phyloP scores from a whole-genome alignment of 2,797 vertebrate species.

The Peromyscus attwateri region DNA sequence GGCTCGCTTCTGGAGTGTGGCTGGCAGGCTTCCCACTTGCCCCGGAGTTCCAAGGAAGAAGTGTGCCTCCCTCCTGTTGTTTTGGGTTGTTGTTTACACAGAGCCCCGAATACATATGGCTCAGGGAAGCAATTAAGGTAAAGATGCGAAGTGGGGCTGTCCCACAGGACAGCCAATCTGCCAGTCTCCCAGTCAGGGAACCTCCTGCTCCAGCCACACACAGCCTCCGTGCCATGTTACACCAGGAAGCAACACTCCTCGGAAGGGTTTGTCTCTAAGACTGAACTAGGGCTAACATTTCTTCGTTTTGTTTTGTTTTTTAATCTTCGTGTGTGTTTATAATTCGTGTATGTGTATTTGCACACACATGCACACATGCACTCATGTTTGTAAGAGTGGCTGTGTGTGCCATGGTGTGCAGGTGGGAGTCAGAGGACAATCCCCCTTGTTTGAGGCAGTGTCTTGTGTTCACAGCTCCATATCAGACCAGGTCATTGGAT shows the following conservation, averaged over 20 bases:
- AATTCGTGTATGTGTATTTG: background rate
- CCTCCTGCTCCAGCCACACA: background rate
- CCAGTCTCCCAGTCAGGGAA: slow-evolving; percentile 47
- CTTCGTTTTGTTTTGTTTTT: background rate
- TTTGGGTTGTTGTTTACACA: slow-evolving; percentile 71
- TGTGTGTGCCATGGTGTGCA: background rate
- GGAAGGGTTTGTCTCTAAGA: background rate
- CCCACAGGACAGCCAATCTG: slow-evolving; percentile 52
- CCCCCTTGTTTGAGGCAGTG: background rate
- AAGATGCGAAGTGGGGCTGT: slow-evolving; percentile 17
- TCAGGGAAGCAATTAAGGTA: slow-evolving; percentile 69
- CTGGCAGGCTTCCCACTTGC: slow-evolving; percentile 25
- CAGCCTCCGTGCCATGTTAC: background rate
- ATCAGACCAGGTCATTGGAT: background rate
- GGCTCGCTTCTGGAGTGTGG: background rate
- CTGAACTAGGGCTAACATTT: background rate
- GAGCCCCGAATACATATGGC: slow-evolving; percentile 60
- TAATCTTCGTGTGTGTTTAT: background rate
- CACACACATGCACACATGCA: background rate
- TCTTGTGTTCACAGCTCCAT: background rate
- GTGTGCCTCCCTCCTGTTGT: slow-evolving; percentile 63
- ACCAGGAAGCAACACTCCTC: rapidly evolving
- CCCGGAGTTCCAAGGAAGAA: background rate
- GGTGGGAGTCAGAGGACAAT: background rate
- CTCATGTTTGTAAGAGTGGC: background rate